Base-by-base conservation (phyloP, 2,113 vertebrate genomes). In the Neolamprologus fasciatus region DNA sequence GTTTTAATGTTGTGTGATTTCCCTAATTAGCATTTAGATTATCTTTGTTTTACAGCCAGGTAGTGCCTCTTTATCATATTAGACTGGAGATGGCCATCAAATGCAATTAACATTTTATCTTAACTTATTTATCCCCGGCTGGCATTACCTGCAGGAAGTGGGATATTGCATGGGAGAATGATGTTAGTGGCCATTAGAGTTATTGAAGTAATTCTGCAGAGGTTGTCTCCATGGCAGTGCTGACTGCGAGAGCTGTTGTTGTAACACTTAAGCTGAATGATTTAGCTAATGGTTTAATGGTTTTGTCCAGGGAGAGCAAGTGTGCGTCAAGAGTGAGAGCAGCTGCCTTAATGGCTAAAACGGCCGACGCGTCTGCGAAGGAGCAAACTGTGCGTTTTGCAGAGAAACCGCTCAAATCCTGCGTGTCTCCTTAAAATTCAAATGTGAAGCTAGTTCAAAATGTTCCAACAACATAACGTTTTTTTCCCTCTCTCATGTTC, bases 91-190 rank as follows among this genome's bases (percentile, higher is more conserved):
- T 92, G 95, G 95, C 95, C 95, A 96, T 96, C 96, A 95, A 96
- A 97, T 94, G 95, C 96, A 96, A 96, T 97, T 96, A 97, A 96
- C 95, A 96, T 96, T 97, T 96, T 95, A 93, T 96, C 93, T 93
- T 94, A 96, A 96, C 91, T 87, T 96, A 96, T 97, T 97, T 96
- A 96, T 94, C 96, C 90, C 89, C 47, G 91, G 92, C 89, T 92
- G 94, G 94, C 95, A 96, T 96, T 93, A 94, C 95, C 96, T 90
- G 90, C 94, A 95, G 96, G 95, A 96, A 94, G 92, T 92, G 87
- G 90, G 93, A 96, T 96, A 97, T 96, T 96, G 96, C 94, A 85
- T 86, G 50, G 86, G 89, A 95, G 95, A 96, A 96, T 94, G 94
- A 95, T 95, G 95, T 96, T 97, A 95, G 94, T 86, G 90, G 92